Conservation (phyloP, 2,888 invertebrate genomes). For the Griposia aprilina region DNA sequence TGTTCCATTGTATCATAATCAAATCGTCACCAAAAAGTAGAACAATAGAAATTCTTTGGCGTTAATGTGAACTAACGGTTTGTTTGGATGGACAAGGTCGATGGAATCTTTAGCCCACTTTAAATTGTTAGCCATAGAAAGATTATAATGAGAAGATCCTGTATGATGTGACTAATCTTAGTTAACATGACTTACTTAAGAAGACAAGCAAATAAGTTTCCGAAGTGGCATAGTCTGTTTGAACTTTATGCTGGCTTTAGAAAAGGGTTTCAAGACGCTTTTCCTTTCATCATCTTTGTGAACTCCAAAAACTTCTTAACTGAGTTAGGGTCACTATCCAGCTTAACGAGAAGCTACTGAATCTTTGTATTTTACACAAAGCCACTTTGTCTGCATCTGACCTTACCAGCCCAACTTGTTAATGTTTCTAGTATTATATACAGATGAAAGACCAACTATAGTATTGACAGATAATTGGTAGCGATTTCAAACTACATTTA, state of each 20-base stretch:
- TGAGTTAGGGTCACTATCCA: conserved; percentile 24
- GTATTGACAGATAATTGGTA: conserved; percentile 29
- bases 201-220: conserved; percentile 22
- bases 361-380: conserved; percentile 13
- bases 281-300: conserved; percentile 25
- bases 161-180: conserved; percentile 8
- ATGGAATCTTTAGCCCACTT: conserved; percentile 28
- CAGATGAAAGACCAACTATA: conserved; percentile 4
- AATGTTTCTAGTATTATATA: background rate
- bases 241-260: conserved; percentile 13
- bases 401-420: background rate
- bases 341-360: background rate
- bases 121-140: background rate
- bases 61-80: conserved; percentile 36
- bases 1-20: conserved; percentile 51
- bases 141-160: background rate
- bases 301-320: conserved; percentile 20
- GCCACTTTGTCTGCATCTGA: background rate
- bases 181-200: background rate
- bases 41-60: conserved; percentile 51
- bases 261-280: conserved; percentile 28
- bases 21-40: conserved; percentile 51
- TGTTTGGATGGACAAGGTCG: conserved; percentile 46
- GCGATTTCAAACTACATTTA: conserved; percentile 20
- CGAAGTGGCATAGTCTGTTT: conserved; percentile 20